phyloP scores from a whole-genome alignment of 2,113 vertebrate species.

The Papio anubis region DNA sequence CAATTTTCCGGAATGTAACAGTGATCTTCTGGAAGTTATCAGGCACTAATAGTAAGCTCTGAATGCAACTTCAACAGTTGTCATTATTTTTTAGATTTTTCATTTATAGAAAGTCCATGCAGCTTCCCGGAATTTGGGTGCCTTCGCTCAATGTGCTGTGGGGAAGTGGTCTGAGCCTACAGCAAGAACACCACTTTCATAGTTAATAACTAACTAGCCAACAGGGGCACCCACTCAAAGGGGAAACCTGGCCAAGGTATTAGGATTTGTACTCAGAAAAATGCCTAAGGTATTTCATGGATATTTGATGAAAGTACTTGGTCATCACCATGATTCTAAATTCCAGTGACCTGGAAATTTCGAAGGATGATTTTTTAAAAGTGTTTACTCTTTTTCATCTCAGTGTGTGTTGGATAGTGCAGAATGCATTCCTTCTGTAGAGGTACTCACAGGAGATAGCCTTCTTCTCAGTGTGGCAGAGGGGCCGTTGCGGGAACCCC shows the following conservation, averaged over 20 bases:
- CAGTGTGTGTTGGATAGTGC: neutral
- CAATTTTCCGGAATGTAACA: neutral
- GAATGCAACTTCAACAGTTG: constrained; percentile 33
- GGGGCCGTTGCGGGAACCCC: neutral
- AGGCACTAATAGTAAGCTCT: neutral
- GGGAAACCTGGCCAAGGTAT: neutral
- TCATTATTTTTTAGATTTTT: neutral
- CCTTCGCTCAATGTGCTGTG: neutral
- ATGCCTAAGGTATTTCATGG: constrained; percentile 50
- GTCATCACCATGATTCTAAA: constrained; percentile 42
- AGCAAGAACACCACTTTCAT: constrained; percentile 31
- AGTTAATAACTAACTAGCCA: constrained; percentile 36
- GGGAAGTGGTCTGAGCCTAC: neutral
- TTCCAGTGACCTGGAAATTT: constrained; percentile 54
- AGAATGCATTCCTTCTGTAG: neutral
- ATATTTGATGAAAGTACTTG: constrained; percentile 66
- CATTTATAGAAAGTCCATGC: neutral
- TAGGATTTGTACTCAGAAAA: neutral
- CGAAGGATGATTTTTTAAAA: neutral
- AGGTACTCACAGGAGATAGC: neutral
- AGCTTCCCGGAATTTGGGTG: neutral
- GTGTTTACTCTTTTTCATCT: neutral
- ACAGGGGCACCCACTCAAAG: neutral
- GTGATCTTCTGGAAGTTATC: neutral
- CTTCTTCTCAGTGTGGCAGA: neutral